Base-by-base conservation (phyloP, 2,113 vertebrate species). In the Apteryx owenii region DNA sequence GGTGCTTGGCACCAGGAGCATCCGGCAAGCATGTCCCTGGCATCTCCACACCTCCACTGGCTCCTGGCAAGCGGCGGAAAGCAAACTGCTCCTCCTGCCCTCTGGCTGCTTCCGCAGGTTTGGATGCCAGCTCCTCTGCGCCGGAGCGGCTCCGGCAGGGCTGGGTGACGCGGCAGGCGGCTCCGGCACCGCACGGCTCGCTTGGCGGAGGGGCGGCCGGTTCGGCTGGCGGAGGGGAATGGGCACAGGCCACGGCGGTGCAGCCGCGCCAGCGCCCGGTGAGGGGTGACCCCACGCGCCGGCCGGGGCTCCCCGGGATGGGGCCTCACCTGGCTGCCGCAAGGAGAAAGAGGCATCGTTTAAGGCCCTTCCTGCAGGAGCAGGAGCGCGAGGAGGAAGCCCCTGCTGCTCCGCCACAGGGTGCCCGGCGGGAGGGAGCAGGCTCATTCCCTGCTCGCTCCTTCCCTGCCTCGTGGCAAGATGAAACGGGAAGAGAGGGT, bases 21-120 rank as follows among this genome's bases (percentile, higher is more conserved):
- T 85, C 76, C 56, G 7, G 3, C 50, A 68, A 48, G 72, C 81
- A 9, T 25, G 8, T 17, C 88, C 82, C 72, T 92, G 90, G 88
- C 95, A 93, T 33, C 2, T 3, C 84, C 2, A 2, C 33, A 1
- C 50, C 92, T 88, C 96, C 7, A 3, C 13, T 2, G 21, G 88
- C 58, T 88, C 76, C 92, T 95, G 96, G 88, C 94, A 88, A 77
- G 86, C 3, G 5, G 48, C 9, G 1, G 75, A 56, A 69, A 83
- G 65, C 85, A 88, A 91, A 93, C 85, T 89, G 90, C 94, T 82
- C 78, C 90, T 90, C 79, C 3, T 76, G 22, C 38, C 75, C 85
- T 51, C 85, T 91, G 95, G 85, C 91, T 78, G 94, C 88, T 91
- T 75, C 88, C n/a, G 79, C 79, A 14, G 92, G 65, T 85, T 71